These are phyloP conservation scores for Litoditis marina DNA, from an alignment of 2,888 invertebrate species.

Conservation along the genomic window DNA sequence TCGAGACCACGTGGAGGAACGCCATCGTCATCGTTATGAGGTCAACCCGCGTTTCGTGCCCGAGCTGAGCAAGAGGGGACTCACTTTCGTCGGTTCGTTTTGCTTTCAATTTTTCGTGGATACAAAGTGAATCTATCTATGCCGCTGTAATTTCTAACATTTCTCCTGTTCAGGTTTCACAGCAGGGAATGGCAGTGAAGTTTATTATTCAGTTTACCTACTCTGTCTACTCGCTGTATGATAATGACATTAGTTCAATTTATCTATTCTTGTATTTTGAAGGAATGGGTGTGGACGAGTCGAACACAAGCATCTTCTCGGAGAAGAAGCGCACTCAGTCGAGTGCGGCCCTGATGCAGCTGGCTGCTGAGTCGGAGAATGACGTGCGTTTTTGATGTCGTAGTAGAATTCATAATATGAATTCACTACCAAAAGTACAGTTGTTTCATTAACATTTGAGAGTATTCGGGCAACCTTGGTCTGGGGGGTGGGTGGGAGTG, in stretches of 20 bases:
- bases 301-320: conserved; percentile 26
- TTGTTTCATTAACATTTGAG: no score
- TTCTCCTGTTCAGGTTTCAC: no score
- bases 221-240: no score
- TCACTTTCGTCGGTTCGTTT: conserved; percentile 74
- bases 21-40: conserved; percentile 95
- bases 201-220: no score
- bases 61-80: conserved; percentile 76
- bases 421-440: no score
- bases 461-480: no score
- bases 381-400: neutral
- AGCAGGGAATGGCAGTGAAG: no score
- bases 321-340: conserved; percentile 43
- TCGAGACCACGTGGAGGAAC: conserved; percentile 75
- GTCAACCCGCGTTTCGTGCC: conserved; percentile 80
- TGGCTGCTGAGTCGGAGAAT: conserved; percentile 35
- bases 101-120: no score
- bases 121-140: no score
- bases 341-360: conserved; percentile 39
- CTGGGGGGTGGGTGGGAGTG: no score
- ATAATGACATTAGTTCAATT: no score
- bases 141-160: no score
- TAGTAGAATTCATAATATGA: neutral
- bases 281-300: conserved; percentile 69
- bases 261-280: neutral